Conservation (phyloP, 2,888 invertebrate species). For the Antheraea assamensis region DNA sequence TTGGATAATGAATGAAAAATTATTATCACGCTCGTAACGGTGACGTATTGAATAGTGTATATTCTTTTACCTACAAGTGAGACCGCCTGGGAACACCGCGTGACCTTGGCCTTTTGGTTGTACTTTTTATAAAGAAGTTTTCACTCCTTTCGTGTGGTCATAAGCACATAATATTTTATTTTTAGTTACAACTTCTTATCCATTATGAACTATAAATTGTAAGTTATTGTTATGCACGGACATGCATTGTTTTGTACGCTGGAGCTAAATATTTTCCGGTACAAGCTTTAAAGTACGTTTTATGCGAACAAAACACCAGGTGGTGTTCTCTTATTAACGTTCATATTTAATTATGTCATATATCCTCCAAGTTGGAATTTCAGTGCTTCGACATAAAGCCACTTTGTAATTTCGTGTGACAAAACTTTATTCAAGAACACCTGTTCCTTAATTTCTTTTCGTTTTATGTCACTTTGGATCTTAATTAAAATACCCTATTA, state of each 20-base stretch:
- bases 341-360: not conserved
- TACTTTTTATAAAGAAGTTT: no score
- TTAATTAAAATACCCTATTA: not conserved
- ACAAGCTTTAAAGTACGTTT: not conserved
- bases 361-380: not conserved
- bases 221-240: not conserved
- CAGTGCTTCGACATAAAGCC: not conserved
- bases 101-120: no score
- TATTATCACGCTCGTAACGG: no score
- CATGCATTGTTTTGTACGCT: not conserved
- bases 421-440: not conserved
- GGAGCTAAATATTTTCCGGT: not conserved
- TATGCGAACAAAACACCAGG: constrained; percentile 6
- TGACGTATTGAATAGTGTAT: no score
- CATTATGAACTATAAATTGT: not conserved
- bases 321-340: not conserved
- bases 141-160: no score
- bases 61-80: no score
- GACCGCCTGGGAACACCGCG: no score
- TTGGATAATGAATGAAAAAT: no score
- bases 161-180: no score
- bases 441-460: not conserved
- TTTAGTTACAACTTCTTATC: not conserved
- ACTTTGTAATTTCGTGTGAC: not conserved
- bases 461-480: not conserved